Base-by-base conservation (phyloP, 2,797 vertebrate genomes). In the Apogon hyalosoma region DNA sequence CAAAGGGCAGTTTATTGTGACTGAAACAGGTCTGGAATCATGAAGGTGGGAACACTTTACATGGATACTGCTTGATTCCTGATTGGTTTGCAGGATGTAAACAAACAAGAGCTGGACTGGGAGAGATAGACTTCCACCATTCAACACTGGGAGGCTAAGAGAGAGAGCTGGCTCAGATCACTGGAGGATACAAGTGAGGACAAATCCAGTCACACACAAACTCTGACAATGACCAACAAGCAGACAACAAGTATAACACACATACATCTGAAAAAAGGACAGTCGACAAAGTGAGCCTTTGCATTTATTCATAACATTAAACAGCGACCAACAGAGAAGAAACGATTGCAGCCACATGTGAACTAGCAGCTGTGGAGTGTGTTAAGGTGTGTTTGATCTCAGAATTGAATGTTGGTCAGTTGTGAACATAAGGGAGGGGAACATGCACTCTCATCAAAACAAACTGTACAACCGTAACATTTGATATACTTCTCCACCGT, bases 281-380 rank as follows among this genome's bases (percentile, higher is more conserved):
- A 65, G 14, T 16, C 42, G 36, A 63, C 77, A 86, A 80, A 82
- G 68, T 77, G 73, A 89, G 75, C 77, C 57, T 77, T 84, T 85
- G 82, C 71, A 46, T 92, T 92, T 92, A 91, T 92, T 93, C 68
- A 86, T 45, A 82, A 92, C 89, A 90, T 67, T 87, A 66, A 90
- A 86, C 78, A 54, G 75, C 63, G 72, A 89, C 84, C 78, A 83
- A 87, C 73, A 85, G 75, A 77, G 74, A 79, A 73, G 65, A 75
- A 63, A 52, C 76, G 66, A 83, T 63, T 82, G 79, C 82, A 85
- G 85, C 85, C 75, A 82, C 50, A n/a, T 55, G 64, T 68, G 50
- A 55, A 46, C 19, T 63, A 82, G 80, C 82, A 84, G 87, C 80
- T 82, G 73, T 47, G 61, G 64, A 69, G 48, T 40, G 59, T 14